Evolutionary conservation across 2,113 vertebrate species (phyloP).

Genomic region (Erythrocercus mccallii): DNA sequence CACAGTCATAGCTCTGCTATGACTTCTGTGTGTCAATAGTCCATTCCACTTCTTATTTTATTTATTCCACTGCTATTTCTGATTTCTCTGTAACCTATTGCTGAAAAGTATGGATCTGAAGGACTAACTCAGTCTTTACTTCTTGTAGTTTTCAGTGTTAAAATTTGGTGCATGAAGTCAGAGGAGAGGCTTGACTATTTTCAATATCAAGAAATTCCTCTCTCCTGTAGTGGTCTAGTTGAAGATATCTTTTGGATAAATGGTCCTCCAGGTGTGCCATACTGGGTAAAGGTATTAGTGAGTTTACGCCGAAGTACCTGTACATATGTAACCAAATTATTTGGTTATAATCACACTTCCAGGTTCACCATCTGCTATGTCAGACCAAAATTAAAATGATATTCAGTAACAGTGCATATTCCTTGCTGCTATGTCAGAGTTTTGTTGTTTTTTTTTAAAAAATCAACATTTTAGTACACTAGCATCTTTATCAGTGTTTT

Average conservation of each 20-base stretch:
- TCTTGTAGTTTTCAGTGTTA: background rate
- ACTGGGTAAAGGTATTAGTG: background rate
- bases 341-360: background rate
- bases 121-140: background rate
- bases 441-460: background rate
- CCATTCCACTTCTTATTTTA: background rate
- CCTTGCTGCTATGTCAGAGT: background rate
- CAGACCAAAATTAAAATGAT: background rate
- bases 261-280: background rate
- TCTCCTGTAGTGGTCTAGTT: background rate
- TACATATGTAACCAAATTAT: background rate
- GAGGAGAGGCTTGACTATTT: background rate
- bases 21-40: background rate
- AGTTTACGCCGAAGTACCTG: rapidly evolving
- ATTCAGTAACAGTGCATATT: background rate
- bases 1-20: background rate
- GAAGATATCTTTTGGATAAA: background rate
- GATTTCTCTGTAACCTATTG: background rate
- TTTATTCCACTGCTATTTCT: background rate
- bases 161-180: background rate
- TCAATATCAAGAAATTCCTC: background rate
- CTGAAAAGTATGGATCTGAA: background rate
- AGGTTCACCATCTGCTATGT: background rate
- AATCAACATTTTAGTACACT: background rate
- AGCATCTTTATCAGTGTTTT: background rate